Percentiles rank a stretch among this genome's conserved stretches.
Conservation (phyloP, 2,113 vertebrate genomes). For the Hystrix brachyura region DNA sequence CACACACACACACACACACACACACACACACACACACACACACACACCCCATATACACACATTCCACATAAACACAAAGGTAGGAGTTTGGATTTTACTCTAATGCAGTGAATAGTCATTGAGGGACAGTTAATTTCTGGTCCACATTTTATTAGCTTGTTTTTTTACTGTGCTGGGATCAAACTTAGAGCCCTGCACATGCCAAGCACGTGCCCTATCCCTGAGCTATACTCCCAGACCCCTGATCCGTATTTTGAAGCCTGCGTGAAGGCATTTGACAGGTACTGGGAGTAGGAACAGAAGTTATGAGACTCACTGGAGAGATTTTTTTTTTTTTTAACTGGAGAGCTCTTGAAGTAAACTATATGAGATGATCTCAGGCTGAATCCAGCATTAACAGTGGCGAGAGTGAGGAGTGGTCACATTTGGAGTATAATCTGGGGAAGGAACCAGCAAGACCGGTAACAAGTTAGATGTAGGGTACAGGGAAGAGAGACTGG, state of each 20-base stretch:
- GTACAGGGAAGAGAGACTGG: not conserved
- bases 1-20: no score
- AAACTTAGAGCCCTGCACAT: not conserved
- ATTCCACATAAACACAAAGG: not conserved
- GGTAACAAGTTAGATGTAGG: not conserved
- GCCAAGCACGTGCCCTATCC: not conserved
- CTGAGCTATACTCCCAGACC: not conserved
- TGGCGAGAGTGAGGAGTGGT: not conserved
- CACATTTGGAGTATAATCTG: not conserved
- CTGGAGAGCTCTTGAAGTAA: not conserved
- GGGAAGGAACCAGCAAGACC: not conserved
- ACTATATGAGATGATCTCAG: not conserved
- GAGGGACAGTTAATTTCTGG: not conserved
- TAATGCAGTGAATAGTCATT: not conserved
- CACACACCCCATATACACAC: no score
- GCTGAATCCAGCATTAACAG: not conserved
- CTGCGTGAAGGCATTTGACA: not conserved
- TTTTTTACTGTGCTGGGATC: not conserved
- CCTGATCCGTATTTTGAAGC: conserved; percentile 3
- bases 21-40: no score
- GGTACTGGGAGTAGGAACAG: not conserved
- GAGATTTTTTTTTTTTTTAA: not conserved
- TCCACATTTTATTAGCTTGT: not conserved
- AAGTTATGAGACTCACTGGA: not conserved
- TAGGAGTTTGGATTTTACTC: conserved; percentile 27